These are phyloP conservation scores for Desmodus rotundus DNA, from an alignment of 2,113 vertebrate species.

Conservation along the genomic window DNA sequence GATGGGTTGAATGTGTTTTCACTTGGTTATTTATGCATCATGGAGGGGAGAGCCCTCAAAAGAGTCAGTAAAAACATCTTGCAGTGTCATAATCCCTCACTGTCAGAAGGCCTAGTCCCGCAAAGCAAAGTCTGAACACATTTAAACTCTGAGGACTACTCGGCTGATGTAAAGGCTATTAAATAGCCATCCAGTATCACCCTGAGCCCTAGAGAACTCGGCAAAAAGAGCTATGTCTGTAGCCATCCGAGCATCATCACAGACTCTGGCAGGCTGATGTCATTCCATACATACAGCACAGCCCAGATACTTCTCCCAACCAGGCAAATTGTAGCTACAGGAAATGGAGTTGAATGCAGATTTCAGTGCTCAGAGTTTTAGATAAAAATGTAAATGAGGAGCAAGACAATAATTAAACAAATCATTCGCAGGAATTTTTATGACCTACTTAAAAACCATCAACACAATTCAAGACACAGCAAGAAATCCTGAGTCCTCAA, in stretches of 20 bases:
- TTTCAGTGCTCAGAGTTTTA: slow-evolving; percentile 72
- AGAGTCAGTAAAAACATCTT: not conserved
- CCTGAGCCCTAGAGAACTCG: slow-evolving; percentile 2
- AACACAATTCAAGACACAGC: slow-evolving; percentile 70
- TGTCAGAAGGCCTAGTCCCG: not conserved
- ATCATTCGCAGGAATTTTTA: slow-evolving; percentile 75
- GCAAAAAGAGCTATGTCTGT: not conserved
- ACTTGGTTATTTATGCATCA: not conserved
- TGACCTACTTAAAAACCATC: slow-evolving; percentile 74
- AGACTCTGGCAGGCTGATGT: slow-evolving; percentile 22
- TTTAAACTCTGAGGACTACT: not conserved
- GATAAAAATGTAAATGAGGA: slow-evolving; percentile 76
- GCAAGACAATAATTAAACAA: slow-evolving; percentile 75
- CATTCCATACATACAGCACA: slow-evolving; percentile 34
- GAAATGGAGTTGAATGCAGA: slow-evolving; percentile 71
- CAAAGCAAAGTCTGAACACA: not conserved
- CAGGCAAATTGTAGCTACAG: slow-evolving; percentile 56
- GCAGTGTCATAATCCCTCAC: not conserved
- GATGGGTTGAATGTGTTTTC: not conserved
- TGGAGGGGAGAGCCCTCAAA: not conserved
- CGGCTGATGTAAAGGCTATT: not conserved
- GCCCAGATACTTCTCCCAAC: slow-evolving; percentile 62
- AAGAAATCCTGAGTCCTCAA: slow-evolving; percentile 67
- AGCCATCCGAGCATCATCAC: not conserved
- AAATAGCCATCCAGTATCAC: not conserved